These are phyloP conservation scores for Oscheius sp. DNA, from an alignment of 2,888 invertebrate genomes.

Conservation along the genomic window DNA sequence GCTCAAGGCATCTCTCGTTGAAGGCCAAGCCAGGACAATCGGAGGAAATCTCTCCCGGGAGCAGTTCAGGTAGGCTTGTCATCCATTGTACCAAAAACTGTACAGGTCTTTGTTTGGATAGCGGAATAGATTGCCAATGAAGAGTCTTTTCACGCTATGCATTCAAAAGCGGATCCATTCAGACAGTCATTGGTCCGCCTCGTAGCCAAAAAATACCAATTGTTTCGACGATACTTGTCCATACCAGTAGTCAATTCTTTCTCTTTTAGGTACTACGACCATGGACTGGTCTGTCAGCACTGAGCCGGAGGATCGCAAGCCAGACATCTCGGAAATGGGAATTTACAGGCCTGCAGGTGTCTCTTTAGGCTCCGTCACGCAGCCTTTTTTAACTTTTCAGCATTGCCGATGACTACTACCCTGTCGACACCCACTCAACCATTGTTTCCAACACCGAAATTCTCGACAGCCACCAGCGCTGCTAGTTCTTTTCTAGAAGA, in stretches of 20 bases:
- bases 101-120: constrained; percentile 8
- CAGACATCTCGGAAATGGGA: constrained; percentile 11
- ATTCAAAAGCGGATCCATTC: constrained; percentile 20
- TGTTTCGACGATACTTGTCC: constrained; percentile 2
- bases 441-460: constrained; percentile 21
- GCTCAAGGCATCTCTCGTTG: constrained; percentile 93
- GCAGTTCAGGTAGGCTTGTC: constrained; percentile 42
- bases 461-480: constrained; percentile 23
- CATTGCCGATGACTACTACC: constrained; percentile 27
- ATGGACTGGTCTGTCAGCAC: constrained; percentile 22
- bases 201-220: constrained; percentile 23
- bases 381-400: constrained; percentile 23
- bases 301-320: constrained; percentile 23
- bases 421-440: constrained; percentile 26
- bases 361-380: constrained; percentile 1
- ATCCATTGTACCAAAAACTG: background rate
- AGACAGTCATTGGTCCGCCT: constrained; percentile 24
- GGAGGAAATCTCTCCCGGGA: constrained; percentile 51
- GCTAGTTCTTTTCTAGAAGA: constrained; percentile 5
- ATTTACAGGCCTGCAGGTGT: constrained; percentile 32
- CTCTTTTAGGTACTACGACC: constrained; percentile 7
- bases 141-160: constrained; percentile 19
- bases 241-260: background rate
- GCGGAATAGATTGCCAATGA: constrained; percentile 19
- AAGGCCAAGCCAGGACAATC: constrained; percentile 76